Conservation (phyloP, 2,113 vertebrate species). For the Scomber japonicus region DNA sequence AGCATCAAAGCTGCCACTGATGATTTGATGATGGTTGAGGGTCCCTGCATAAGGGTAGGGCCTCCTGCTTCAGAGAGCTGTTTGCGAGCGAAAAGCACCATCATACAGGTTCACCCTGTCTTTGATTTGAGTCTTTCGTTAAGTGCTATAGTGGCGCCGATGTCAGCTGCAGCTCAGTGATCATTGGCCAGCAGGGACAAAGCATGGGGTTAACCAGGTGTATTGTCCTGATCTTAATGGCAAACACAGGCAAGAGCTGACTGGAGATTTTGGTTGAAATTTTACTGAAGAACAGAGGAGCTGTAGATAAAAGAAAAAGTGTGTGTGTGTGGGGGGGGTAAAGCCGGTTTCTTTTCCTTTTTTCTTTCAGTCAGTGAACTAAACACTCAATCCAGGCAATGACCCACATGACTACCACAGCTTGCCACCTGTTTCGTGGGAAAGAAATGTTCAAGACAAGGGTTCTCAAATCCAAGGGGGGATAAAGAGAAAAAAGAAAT, state of each 20-base stretch:
- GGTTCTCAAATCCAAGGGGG: slow-evolving; percentile 51
- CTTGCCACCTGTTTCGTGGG: slow-evolving; percentile 65
- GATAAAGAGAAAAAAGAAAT: slow-evolving; percentile 59
- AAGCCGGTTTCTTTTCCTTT: neutral
- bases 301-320: slow-evolving; percentile 41
- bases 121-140: slow-evolving; percentile 65
- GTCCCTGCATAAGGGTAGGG: slow-evolving; percentile 74
- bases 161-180: slow-evolving; percentile 63
- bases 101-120: slow-evolving; percentile 58
- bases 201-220: slow-evolving; percentile 61
- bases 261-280: slow-evolving; percentile 50
- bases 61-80: slow-evolving; percentile 63
- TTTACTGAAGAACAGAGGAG: slow-evolving; percentile 50
- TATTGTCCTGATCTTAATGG: slow-evolving; percentile 56
- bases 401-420: slow-evolving; percentile 17
- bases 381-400: slow-evolving; percentile 30
- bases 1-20: slow-evolving; percentile 74
- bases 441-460: slow-evolving; percentile 63
- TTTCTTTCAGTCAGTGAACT: slow-evolving; percentile 28
- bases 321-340: no score
- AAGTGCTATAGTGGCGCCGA: slow-evolving; percentile 62
- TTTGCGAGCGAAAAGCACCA: slow-evolving; percentile 55
- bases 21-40: slow-evolving; percentile 69
- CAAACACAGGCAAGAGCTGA: slow-evolving; percentile 54
- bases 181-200: slow-evolving; percentile 58